Percentiles rank a stretch among this genome's conserved stretches.
Conservation (phyloP, 2,797 vertebrate species). For the Lithobates pipiens region DNA sequence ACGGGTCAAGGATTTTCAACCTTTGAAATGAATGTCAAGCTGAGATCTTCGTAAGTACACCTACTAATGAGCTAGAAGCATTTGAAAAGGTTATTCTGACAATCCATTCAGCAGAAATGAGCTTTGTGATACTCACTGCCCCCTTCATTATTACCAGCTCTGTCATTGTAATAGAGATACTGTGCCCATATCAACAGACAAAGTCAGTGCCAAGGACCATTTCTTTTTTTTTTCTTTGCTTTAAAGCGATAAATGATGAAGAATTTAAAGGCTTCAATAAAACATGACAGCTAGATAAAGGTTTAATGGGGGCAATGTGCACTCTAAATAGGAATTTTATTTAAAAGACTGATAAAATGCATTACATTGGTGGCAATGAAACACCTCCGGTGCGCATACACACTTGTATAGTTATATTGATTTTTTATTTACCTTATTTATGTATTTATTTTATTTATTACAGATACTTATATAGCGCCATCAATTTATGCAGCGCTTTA, state of each 20-base stretch:
- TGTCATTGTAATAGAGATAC: slow-evolving; percentile 30
- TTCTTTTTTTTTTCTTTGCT: background rate
- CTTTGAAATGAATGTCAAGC: slow-evolving; percentile 43
- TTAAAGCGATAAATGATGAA: background rate
- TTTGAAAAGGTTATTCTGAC: slow-evolving; percentile 22
- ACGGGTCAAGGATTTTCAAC: slow-evolving; percentile 9
- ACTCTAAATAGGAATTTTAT: background rate
- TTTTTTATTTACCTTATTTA: too few species aligned
- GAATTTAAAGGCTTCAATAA: slow-evolving; percentile 16
- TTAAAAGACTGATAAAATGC: background rate
- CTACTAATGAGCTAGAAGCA: slow-evolving; percentile 9
- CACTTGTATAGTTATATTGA: too few species aligned
- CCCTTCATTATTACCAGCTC: slow-evolving; percentile 23
- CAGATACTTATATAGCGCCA: too few species aligned
- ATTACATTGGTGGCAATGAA: background rate
- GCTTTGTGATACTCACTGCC: slow-evolving; percentile 2
- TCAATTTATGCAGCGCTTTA: too few species aligned
- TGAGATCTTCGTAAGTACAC: slow-evolving; percentile 47
- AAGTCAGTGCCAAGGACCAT: background rate
- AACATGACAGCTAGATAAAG: background rate
- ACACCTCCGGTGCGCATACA: background rate
- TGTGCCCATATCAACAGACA: background rate
- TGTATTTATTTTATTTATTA: too few species aligned
- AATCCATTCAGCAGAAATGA: background rate
- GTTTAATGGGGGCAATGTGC: background rate